Conservation (phyloP, 2,888 invertebrate species). For the Agrotis exclamationis region DNA sequence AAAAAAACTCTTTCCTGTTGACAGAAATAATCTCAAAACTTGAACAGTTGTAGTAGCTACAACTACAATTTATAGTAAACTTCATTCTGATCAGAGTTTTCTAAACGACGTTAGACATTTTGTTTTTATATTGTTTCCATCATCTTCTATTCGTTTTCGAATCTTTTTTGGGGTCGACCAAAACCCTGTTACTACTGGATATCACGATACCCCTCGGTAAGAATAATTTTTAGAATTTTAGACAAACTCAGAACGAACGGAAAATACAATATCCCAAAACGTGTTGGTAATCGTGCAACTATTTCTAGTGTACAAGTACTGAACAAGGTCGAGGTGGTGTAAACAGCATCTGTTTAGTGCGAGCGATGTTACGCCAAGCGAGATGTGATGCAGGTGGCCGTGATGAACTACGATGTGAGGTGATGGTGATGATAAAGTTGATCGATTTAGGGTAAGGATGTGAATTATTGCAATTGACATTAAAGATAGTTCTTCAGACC, state of each 20-base stretch:
- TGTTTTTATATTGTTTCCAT: no score
- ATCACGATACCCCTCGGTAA: no score
- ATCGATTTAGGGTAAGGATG: constrained; percentile 2
- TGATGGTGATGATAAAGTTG: constrained; percentile 3
- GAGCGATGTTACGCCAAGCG: constrained; percentile 23
- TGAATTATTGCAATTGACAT: not conserved
- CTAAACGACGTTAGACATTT: no score
- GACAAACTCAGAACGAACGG: not conserved
- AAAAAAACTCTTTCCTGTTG: constrained; percentile 45
- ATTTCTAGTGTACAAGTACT: constrained; percentile 58
- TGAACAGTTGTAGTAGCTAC: not conserved
- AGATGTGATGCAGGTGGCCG: constrained; percentile 34
- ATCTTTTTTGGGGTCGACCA: no score
- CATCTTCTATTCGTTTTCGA: no score
- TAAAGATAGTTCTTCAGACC: no score
- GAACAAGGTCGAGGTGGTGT: constrained; percentile 59
- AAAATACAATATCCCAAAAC: constrained; percentile 26
- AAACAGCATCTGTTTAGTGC: constrained; percentile 63
- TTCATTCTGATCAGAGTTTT: not conserved
- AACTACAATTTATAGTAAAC: not conserved
- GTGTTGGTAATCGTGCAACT: constrained; percentile 52
- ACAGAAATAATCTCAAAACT: constrained; percentile 26
- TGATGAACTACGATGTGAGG: constrained; percentile 22
- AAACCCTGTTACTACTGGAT: no score
- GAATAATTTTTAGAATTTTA: no score